These are phyloP conservation scores for Drosophila pruinosa DNA, from an alignment of 1,140 invertebrate species.

Conservation along the genomic window DNA sequence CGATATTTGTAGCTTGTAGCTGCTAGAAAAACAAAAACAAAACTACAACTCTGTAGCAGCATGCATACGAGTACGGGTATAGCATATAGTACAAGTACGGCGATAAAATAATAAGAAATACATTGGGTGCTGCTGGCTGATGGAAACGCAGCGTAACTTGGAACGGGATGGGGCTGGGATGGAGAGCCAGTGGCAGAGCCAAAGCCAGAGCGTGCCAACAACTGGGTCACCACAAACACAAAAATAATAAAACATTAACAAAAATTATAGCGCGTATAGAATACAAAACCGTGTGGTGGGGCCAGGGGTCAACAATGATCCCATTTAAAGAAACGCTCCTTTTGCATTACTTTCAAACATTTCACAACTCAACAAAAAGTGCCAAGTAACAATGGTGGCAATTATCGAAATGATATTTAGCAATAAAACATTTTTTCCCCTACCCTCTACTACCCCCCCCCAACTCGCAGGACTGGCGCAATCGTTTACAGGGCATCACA, in stretches of 20 bases:
- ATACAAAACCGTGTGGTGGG: slow-evolving; percentile 22
- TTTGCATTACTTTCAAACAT: not conserved
- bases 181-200: not conserved
- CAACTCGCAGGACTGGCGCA: slow-evolving; percentile 84
- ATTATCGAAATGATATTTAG: slow-evolving; percentile 26
- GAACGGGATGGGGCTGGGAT: not conserved
- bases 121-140: slow-evolving; percentile 27
- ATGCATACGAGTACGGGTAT: slow-evolving; percentile 35
- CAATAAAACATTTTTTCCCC: slow-evolving; percentile 33
- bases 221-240: slow-evolving; percentile 65
- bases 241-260: slow-evolving; percentile 79
- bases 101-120: slow-evolving; percentile 58
- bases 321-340: slow-evolving; percentile 32
- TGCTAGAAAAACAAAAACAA: slow-evolving; percentile 35
- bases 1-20: slow-evolving; percentile 56
- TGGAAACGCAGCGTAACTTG: slow-evolving; percentile 39
- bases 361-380: not conserved
- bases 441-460: not conserved
- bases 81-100: no score
- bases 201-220: slow-evolving; percentile 56
- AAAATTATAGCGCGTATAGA: slow-evolving; percentile 68
- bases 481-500: slow-evolving; percentile 85
- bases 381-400: slow-evolving; percentile 23
- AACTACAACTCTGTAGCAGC: slow-evolving; percentile 53
- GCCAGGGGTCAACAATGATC: not conserved